Conservation (phyloP, 1,140 invertebrate species). For the Carcinoscorpius rotundicauda region DNA sequence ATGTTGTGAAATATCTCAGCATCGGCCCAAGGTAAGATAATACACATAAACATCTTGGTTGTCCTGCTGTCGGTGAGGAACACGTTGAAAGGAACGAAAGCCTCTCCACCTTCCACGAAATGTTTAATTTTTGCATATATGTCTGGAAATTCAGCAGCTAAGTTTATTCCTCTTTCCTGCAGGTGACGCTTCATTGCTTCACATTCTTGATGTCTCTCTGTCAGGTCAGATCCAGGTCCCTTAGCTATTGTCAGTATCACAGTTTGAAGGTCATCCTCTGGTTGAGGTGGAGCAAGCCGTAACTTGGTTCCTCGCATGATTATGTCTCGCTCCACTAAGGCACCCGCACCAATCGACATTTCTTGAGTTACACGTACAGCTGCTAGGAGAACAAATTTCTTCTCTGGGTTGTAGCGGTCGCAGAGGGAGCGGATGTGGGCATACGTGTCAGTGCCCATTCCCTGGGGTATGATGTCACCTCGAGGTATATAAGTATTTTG, state of each 20-base stretch:
- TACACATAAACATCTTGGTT: constrained; percentile 76
- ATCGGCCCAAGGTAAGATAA: constrained; percentile 77
- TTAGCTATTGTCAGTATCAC: constrained; percentile 18
- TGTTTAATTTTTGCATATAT: constrained; percentile 63
- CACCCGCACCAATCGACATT: constrained; percentile 61
- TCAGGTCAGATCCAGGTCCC: constrained; percentile 25
- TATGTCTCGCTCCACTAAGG: constrained; percentile 54
- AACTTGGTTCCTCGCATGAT: constrained; percentile 71
- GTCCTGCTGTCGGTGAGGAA: constrained; percentile 65
- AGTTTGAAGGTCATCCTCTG: constrained; percentile 21
- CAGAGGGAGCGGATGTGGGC: constrained; percentile 74
- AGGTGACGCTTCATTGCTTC: constrained; percentile 64
- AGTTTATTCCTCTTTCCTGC: constrained; percentile 56
- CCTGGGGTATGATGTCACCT: constrained; percentile 64
- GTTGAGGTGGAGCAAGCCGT: constrained; percentile 37
- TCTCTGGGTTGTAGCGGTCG: constrained; percentile 78
- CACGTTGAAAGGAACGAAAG: constrained; percentile 76
- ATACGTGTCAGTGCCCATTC: constrained; percentile 73
- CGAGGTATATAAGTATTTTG: constrained; percentile 50
- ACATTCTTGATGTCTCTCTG: constrained; percentile 54
- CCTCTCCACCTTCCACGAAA: constrained; percentile 65
- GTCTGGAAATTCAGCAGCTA: constrained; percentile 63
- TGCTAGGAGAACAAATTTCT: constrained; percentile 73
- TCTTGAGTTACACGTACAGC: constrained; percentile 77
- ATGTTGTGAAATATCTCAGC: constrained; percentile 37